Evolutionary conservation across 2,888 invertebrate genomes (phyloP), one percentile per base, ranked within the genome.

Genomic region (Lordiphosa andalusiaca): DNA sequence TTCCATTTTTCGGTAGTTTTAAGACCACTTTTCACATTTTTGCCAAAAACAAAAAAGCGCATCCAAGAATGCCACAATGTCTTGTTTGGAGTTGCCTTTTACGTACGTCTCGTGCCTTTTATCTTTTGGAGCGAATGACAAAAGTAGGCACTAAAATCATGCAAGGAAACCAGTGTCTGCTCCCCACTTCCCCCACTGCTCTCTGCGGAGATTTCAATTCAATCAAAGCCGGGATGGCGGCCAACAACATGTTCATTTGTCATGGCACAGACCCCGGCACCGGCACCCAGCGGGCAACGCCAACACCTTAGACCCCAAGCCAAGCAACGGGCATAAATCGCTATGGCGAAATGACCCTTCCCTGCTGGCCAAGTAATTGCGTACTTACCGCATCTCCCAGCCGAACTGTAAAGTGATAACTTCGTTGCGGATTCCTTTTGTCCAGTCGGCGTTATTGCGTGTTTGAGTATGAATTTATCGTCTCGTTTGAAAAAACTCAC

Each of bases 391-490:
- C 51, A 56, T 39, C 25, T 44, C 38, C 41, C 50, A 51, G 23
- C 38, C 46, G 53, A 49, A 21, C 53, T 37, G 40, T 49, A 40
- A 58, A 57, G 54, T 73, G 47, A 56, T 40, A 63, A 51, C 41
- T 53, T 48, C 16, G 41, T 51, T 50, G 41, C 30, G 54, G 38
- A 50, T 52, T 53, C 44, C 38, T 41, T 58, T 58, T 50, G 67
- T 46, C 49, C 16, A 12, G 25, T 30, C 30, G 37, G 16, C 39
- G 19, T 25, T 56, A 60, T 75, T 60, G 75, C 72, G 72, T 65
- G 73, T 58, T 54, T 13, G 39, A 69, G 53, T 44, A 71, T 68
- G 71, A 78, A 78, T 71, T 59, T 53, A 57, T 61, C 58, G 61
- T 68, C 49, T 65, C 69, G 54, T 62, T 56, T 52, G 47, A 53